A percentile compares a stretch with the other conserved stretches of the same genome.
Evolutionary conservation across 2,797 vertebrate genomes (phyloP).

Genomic region (Acrossocheilus fasciatus): DNA sequence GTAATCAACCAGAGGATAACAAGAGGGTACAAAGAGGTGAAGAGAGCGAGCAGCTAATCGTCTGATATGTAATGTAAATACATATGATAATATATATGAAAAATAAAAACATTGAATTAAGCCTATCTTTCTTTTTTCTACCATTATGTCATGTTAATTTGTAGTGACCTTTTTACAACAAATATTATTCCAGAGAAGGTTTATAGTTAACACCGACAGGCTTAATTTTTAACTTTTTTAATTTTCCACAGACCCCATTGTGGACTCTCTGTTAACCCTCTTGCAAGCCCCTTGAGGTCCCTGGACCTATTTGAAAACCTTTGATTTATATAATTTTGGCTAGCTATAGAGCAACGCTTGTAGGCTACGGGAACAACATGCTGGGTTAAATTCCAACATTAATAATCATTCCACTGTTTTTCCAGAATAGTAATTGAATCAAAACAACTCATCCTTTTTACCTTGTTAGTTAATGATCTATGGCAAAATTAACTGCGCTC

Average conservation of each 20-base stretch:
- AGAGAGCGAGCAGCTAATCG: background rate
- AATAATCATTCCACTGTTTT: constrained; percentile 6
- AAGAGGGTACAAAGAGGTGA: background rate
- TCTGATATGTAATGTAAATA: no score
- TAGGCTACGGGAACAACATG: background rate
- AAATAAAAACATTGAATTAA: no score
- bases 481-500: background rate
- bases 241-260: background rate
- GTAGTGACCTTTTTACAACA: background rate
- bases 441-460: constrained; percentile 32
- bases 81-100: no score
- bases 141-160: background rate
- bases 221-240: background rate
- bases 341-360: background rate
- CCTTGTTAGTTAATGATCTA: constrained; percentile 22
- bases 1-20: background rate
- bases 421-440: background rate
- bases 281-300: background rate
- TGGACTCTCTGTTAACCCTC: background rate
- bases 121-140: background rate
- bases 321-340: background rate
- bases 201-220: background rate
- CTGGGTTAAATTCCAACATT: background rate
- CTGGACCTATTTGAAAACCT: background rate
- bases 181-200: background rate